Evolutionary conservation across 2,888 invertebrate species (phyloP).

Genomic region (Diarsia dahlii): DNA sequence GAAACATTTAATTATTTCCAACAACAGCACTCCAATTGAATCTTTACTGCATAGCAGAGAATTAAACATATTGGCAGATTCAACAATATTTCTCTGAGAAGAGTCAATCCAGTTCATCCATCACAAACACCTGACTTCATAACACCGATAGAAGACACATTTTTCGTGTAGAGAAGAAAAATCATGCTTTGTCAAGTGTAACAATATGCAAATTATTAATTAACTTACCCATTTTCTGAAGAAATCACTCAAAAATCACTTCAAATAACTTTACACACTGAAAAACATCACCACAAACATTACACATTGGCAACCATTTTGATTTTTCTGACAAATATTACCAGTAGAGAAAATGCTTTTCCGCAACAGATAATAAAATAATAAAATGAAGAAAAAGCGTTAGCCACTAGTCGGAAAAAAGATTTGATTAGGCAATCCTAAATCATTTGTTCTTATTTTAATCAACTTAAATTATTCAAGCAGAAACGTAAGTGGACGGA

Average conservation of each 20-base stretch:
- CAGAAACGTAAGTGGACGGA: background rate
- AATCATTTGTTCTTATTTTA: too few species aligned
- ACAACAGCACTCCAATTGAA: background rate
- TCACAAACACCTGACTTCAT: conserved; percentile 63
- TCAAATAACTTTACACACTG: conserved; percentile 76
- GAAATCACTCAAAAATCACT: conserved; percentile 74
- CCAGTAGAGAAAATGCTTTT: conserved; percentile 10
- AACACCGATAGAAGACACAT: conserved; percentile 35
- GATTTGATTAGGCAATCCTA: background rate
- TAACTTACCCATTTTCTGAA: conserved; percentile 84
- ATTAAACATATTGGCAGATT: background rate
- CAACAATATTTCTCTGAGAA: background rate
- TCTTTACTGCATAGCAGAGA: background rate
- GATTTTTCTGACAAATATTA: conserved; percentile 59
- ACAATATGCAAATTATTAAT: conserved; percentile 9
- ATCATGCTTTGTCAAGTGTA: background rate
- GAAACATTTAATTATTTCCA: background rate
- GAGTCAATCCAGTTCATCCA: conserved; percentile 22
- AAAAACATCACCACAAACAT: conserved; percentile 85
- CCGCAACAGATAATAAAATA: background rate
- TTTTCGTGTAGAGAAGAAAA: background rate
- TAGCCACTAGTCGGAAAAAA: background rate
- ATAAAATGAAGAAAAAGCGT: background rate
- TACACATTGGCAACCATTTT: conserved; percentile 85
- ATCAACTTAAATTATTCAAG: background rate